A percentile compares a stretch with the other conserved stretches of the same genome.
Conservation (phyloP, 2,113 vertebrate genomes). For the Gopherus evgoodei region DNA sequence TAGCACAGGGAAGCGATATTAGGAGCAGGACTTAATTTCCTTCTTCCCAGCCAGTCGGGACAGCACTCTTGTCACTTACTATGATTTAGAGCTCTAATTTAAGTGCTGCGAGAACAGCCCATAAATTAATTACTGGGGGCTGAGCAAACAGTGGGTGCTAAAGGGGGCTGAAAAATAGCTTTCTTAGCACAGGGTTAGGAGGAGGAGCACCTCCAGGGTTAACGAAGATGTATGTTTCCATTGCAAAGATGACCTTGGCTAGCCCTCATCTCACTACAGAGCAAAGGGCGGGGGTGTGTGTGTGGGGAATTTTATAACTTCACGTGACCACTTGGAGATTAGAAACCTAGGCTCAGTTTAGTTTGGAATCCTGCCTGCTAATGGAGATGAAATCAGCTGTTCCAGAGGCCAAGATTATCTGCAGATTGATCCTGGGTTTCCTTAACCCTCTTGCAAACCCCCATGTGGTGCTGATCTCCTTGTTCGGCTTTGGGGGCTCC, state of each 20-base stretch:
- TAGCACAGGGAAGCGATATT: neutral
- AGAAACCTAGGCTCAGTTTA: neutral
- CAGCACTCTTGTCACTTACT: conserved; percentile 49
- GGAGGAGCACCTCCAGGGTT: neutral
- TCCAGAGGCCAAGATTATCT: neutral
- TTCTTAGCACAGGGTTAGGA: neutral
- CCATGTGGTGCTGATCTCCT: neutral
- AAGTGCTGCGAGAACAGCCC: conserved; percentile 49
- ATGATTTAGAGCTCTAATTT: conserved; percentile 61
- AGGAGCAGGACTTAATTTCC: conserved; percentile 40
- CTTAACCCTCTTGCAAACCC: neutral
- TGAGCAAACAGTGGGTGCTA: conserved; percentile 51
- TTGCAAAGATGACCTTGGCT: conserved; percentile 43
- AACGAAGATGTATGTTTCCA: neutral
- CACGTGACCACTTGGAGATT: neutral
- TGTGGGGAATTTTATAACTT: fast-evolving
- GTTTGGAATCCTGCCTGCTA: neutral
- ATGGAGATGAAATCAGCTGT: neutral
- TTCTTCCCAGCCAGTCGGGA: conserved; percentile 6
- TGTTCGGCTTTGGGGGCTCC: neutral
- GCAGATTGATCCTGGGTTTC: neutral
- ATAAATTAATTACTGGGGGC: conserved; percentile 57
- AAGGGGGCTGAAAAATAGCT: conserved; percentile 32
- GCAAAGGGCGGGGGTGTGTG: fast-evolving
- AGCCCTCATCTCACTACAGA: fast-evolving